Conservation (phyloP, 1,140 invertebrate genomes). For the Polyergus mexicanus region DNA sequence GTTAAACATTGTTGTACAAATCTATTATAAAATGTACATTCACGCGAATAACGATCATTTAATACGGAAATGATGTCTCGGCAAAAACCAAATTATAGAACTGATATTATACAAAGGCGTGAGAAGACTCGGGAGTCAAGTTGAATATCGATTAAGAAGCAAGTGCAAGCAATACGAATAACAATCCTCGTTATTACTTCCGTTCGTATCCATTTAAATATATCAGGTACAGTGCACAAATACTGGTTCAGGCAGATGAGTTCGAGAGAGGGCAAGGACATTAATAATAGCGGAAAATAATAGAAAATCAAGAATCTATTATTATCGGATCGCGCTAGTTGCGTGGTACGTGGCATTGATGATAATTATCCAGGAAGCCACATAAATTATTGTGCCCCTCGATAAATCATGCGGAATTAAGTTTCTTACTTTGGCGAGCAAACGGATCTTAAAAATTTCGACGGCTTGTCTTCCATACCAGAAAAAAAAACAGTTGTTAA, state of each 20-base stretch:
- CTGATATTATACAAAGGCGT: not conserved
- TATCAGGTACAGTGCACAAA: not conserved
- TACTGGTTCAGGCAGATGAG: not conserved
- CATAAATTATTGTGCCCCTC: constrained; percentile 26
- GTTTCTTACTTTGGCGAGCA: constrained; percentile 4
- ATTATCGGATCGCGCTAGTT: constrained; percentile 41
- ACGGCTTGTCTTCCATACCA: not conserved
- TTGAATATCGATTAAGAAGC: not conserved
- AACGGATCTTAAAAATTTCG: not conserved
- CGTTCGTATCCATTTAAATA: constrained; percentile 25
- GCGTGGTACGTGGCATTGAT: not conserved
- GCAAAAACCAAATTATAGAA: not conserved
- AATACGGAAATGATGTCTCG: not conserved
- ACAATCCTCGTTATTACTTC: not conserved
- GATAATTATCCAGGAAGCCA: constrained; percentile 36
- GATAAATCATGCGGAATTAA: not conserved
- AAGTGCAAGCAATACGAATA: not conserved
- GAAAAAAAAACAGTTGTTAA: constrained; percentile 21
- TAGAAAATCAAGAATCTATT: constrained; percentile 25
- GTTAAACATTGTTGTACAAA: not conserved
- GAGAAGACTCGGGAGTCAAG: not conserved
- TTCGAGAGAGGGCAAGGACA: constrained; percentile 20
- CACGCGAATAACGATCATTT: not conserved
- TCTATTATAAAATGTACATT: not conserved
- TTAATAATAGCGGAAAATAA: constrained; percentile 49